These are phyloP conservation scores for Channa argus DNA, from an alignment of 2,113 vertebrate genomes.

Conservation along the genomic window DNA sequence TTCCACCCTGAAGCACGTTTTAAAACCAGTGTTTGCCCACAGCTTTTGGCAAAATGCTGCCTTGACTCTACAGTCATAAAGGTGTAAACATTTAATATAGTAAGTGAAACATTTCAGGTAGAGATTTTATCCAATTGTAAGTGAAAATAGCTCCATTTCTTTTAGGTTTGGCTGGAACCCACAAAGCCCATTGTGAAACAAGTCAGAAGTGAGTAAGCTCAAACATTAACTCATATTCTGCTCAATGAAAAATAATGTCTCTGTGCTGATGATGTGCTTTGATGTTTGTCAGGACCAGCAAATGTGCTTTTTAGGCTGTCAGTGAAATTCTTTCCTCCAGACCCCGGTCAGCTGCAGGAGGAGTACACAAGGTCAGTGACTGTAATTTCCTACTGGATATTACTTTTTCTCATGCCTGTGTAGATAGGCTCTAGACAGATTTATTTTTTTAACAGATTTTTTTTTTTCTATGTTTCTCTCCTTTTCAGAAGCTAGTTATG, in stretches of 20 bases:
- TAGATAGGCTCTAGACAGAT: conserved; percentile 14
- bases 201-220: conserved; percentile 90
- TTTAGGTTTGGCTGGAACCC: conserved; percentile 95
- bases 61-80: neutral
- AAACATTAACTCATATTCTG: neutral
- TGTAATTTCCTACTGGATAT: conserved; percentile 56
- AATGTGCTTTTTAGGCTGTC: conserved; percentile 91
- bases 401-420: conserved; percentile 19
- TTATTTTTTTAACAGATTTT: neutral
- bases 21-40: neutral
- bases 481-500: neutral
- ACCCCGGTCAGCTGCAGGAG: conserved; percentile 96
- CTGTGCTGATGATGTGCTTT: conserved; percentile 15
- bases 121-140: neutral
- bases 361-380: conserved; percentile 91
- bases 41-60: neutral
- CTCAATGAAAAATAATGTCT: neutral
- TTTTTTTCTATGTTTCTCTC: neutral
- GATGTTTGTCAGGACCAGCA: conserved; percentile 86
- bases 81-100: neutral
- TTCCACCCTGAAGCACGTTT: conserved; percentile 66
- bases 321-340: conserved; percentile 98
- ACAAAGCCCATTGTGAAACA: conserved; percentile 91
- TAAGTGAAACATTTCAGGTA: neutral
- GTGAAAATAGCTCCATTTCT: neutral